Conservation (phyloP, 1,140 invertebrate genomes). For the Triops longicaudatus region DNA sequence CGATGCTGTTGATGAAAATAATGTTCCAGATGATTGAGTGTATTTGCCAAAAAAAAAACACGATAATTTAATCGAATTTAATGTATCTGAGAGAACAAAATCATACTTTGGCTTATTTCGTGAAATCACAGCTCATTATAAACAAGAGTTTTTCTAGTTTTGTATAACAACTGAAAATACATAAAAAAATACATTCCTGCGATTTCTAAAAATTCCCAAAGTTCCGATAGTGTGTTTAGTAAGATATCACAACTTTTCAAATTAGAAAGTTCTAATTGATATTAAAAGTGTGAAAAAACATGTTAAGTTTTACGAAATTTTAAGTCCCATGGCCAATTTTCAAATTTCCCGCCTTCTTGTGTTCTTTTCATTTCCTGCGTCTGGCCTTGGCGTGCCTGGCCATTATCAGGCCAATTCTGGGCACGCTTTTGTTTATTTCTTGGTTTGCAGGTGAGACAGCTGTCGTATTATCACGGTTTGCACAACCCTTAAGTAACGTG, state of each 20-base stretch:
- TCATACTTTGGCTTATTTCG: no score
- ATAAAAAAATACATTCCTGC: no score
- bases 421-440: constrained; percentile 1
- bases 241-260: no score
- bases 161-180: no score
- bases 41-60: background rate
- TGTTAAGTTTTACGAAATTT: background rate
- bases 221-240: no score
- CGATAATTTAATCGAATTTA: no score
- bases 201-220: no score
- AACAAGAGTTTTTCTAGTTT: no score
- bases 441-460: background rate
- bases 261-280: no score
- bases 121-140: no score
- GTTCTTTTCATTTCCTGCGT: background rate
- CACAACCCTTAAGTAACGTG: background rate
- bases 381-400: constrained; percentile 13
- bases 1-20: background rate
- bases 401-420: constrained; percentile 12
- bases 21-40: background rate
- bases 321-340: background rate
- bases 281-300: no score
- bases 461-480: background rate
- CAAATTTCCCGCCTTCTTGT: background rate
- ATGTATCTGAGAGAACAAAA: no score